Conservation (phyloP, 2,113 vertebrate species). For the Stercorarius parasiticus region DNA sequence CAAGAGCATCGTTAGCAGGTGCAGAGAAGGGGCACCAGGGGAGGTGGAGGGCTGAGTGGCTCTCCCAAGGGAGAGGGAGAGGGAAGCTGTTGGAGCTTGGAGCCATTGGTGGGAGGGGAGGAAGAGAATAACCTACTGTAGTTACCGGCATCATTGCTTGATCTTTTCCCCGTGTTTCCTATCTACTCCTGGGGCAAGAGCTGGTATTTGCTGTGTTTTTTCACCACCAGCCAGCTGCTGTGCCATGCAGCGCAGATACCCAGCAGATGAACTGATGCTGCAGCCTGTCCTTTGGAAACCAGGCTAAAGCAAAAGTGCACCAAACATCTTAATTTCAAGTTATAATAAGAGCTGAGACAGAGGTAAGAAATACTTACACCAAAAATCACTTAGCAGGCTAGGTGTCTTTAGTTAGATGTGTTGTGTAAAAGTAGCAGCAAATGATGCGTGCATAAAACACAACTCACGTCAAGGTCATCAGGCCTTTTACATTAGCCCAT, state of each 20-base stretch:
- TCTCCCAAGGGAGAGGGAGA: neutral
- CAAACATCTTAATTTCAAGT: neutral
- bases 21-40: neutral
- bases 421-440: neutral
- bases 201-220: neutral
- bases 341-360: neutral
- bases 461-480: neutral
- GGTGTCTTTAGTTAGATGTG: fast-evolving
- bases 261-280: neutral
- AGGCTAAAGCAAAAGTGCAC: neutral
- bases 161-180: neutral
- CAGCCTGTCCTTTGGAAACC: neutral
- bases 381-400: neutral
- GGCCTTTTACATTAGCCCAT: neutral
- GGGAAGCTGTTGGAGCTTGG: neutral
- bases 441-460: fast-evolving
- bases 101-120: neutral
- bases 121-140: neutral
- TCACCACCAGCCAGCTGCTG: neutral
- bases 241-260: neutral
- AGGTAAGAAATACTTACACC: neutral
- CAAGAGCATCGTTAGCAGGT: neutral
- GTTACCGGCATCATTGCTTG: neutral
- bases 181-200: neutral
- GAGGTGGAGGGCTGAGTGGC: neutral